Conservation (phyloP, 2,797 vertebrate genomes). For the Eidolon dupreanum region DNA sequence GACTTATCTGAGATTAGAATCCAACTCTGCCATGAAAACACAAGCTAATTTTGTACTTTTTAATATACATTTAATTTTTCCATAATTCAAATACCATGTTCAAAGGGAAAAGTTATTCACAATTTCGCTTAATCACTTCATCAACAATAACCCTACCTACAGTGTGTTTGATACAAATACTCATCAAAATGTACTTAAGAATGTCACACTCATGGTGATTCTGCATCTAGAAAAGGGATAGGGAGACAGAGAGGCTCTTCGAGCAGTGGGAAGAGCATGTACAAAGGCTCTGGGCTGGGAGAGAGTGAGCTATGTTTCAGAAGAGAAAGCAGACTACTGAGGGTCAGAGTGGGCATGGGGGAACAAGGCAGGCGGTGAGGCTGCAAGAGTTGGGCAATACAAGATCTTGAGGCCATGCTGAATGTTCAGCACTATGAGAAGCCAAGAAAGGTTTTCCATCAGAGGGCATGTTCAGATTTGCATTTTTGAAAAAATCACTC, state of each 20-base stretch:
- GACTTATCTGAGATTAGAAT: not conserved
- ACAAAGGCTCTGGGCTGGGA: not conserved
- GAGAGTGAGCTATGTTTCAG: not conserved
- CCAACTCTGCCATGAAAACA: not conserved
- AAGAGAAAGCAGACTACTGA: not conserved
- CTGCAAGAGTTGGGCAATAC: not conserved
- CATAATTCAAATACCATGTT: not conserved
- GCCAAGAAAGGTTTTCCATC: not conserved
- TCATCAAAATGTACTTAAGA: not conserved
- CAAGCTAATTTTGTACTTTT: not conserved
- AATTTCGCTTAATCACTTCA: not conserved
- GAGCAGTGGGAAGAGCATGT: not conserved
- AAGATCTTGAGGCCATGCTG: rapidly evolving
- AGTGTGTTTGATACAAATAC: not conserved
- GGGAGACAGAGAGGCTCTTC: not conserved
- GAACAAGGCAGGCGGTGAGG: not conserved
- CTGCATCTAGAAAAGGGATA: not conserved
- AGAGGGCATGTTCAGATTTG: not conserved
- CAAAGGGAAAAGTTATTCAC: not conserved
- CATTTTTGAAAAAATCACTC: not conserved
- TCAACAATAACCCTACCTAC: not conserved
- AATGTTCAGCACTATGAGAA: not conserved
- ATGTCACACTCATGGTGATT: not conserved
- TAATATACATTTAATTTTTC: not conserved
- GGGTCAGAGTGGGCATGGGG: no score